Evolutionary conservation across 2,888 invertebrate species (phyloP), one percentile per base, ranked within the genome.

Genomic region (Microchrysa polita): DNA sequence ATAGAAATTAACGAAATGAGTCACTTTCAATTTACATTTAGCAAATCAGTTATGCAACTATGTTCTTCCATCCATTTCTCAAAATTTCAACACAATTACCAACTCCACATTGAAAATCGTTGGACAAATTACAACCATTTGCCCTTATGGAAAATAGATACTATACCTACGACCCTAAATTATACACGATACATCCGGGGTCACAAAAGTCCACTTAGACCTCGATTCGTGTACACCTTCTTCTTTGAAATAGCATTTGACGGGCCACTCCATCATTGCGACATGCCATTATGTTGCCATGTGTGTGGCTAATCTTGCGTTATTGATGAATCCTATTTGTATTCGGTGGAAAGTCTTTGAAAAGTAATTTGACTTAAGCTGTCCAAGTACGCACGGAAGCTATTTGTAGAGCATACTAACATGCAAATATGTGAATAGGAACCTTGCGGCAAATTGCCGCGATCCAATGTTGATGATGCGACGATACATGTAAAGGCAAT

Each of bases 291-390:
- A 34, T 34, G 55, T 20, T 34, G 27, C 7, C 27, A n/a, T 34
- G 27, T 2, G 55, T 40, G 42, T 42, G 42, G 69, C 55, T 69
- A 69, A 69, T 69, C 69, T 40, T 22, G 20, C 20, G 42, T 69
- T 69, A 55, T 55, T 42, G 69, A 69, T 69, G 69, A 55, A n/a
- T 14, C 57, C 55, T 18, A 55, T 55, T 69, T 55, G 69, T 69
- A 14, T 27, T 55, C 69, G 42, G 55, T 40, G 55, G 57, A 40
- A 55, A 55, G 55, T 57, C 69, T 67, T 67, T 52, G 69, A 69
- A 69, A 69, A 69, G 69, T 69, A 55, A 69, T 69, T 69, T 55
- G 57, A 57, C 69, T 69, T 40, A 40, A 69, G 57, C 69, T 69
- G 57, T 69, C 69, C 42, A 55, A 55, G 18, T 40, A 20, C 34